Percentiles rank a stretch among this genome's conserved stretches.
Evolutionary conservation across 2,113 vertebrate species (phyloP).

Genomic region (Serilophus lunatus): DNA sequence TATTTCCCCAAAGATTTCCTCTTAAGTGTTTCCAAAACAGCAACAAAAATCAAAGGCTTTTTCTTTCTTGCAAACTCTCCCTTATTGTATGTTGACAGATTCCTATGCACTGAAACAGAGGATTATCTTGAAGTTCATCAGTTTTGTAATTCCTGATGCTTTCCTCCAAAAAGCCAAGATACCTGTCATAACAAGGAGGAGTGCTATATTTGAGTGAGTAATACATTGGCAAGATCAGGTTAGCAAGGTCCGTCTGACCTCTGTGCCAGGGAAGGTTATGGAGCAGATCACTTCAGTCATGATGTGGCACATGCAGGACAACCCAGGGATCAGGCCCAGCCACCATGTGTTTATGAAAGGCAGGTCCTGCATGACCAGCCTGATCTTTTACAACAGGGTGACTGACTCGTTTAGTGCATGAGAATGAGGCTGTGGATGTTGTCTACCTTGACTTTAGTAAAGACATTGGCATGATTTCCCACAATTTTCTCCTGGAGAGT

Average conservation of each 20-base stretch:
- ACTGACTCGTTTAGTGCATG: background rate
- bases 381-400: background rate
- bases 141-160: constrained; percentile 18
- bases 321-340: background rate
- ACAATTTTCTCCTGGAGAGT: background rate
- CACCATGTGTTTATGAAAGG: background rate
- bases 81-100: constrained; percentile 18
- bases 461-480: background rate
- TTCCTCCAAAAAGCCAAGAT: background rate
- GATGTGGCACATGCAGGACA: background rate
- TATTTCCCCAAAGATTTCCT: background rate
- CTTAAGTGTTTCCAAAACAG: background rate
- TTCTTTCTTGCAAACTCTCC: background rate
- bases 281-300: background rate
- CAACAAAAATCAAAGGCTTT: constrained; percentile 5
- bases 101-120: constrained; percentile 18
- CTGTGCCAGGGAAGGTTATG: background rate
- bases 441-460: background rate
- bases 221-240: background rate
- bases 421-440: background rate
- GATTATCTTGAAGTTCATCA: background rate
- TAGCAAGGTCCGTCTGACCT: too few species aligned
- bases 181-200: background rate
- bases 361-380: background rate
- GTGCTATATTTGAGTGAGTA: background rate